Base-by-base conservation (phyloP, 2,797 vertebrate species). In the Callimico goeldii region DNA sequence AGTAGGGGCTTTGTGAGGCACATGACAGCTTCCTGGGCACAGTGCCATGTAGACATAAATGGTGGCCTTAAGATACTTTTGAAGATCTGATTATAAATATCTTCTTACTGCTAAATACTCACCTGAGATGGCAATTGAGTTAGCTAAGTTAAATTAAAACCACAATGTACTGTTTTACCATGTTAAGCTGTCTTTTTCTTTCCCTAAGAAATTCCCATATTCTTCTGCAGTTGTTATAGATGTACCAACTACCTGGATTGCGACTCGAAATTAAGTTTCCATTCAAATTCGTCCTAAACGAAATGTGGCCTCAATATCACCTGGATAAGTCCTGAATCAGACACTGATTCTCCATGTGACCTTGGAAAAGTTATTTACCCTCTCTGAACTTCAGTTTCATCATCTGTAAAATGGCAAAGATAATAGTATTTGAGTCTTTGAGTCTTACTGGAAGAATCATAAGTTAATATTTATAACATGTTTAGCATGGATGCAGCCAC, bases 71-170 rank as follows among this genome's bases (percentile, higher is more conserved):
- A 61, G 92, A 93, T 12, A 88, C 36, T 77, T 86, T n/a, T 50
- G 58, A 67, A 72, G 55, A 96, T 64, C 30, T 92, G 52, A 28
- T 90, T 90, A 83, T 89, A 97, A 91, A 88, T 85, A 75, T 89
- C 75, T 84, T 90, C 89, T 83, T 91, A 52, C 70, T 93, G 88
- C 64, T 93, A 91, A 90, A 95, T 80, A 83, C 58, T 91, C 82
- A 39, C 10, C 75, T 77, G 87, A 92, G 48, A 70, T 87, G 80
- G 41, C 50, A 50, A 84, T 94, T 76, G 36, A 73, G 75, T 97
- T 86, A 81, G 67, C 64, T 36, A 72, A 26, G 72, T 55, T 87
- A 93, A 86, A 86, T 96, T 91, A 57, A 92, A 94, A 96, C 64
- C 4, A 1, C 67, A 92, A 76, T 55, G 39, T 64, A 22, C n/a